A percentile compares a stretch with the other conserved stretches of the same genome.
Evolutionary conservation across 2,797 vertebrate species (phyloP).

Genomic region (Betta splendens): DNA sequence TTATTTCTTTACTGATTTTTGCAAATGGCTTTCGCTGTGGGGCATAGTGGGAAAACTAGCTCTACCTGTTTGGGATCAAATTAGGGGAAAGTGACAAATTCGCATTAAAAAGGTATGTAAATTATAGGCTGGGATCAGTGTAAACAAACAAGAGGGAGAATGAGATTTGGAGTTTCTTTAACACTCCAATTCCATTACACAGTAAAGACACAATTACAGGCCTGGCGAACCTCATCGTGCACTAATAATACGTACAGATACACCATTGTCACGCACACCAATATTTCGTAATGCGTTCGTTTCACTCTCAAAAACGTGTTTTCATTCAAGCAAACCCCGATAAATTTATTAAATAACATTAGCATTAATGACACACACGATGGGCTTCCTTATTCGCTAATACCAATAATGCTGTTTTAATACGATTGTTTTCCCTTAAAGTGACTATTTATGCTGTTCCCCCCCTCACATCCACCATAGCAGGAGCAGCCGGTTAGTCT

Average conservation of each 20-base stretch:
- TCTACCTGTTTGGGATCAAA: conserved; percentile 89
- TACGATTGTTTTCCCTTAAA: conserved; percentile 94
- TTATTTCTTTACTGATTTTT: conserved; percentile 66
- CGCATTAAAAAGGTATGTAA: conserved; percentile 48
- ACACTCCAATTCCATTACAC: conserved; percentile 52
- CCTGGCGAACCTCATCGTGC: conserved; percentile 39
- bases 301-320: conserved; percentile 65
- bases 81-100: conserved; percentile 77
- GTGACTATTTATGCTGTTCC: conserved; percentile 89
- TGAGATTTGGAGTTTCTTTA: conserved; percentile 55
- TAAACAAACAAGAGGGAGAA: conserved; percentile 61
- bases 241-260: conserved; percentile 59
- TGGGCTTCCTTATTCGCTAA: conserved; percentile 82
- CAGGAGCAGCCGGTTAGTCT: conserved; percentile 89
- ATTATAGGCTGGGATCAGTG: conserved; percentile 46
- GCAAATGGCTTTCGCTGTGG: conserved; percentile 90
- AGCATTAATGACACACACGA: conserved; percentile 83
- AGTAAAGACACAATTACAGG: conserved; percentile 57
- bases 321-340: conserved; percentile 61
- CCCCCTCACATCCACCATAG: conserved; percentile 73
- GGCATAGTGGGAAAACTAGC: conserved; percentile 85
- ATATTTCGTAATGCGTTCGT: conserved; percentile 76
- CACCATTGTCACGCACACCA: conserved; percentile 63
- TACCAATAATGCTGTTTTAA: conserved; percentile 91
- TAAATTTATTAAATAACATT: conserved; percentile 81